Evolutionary conservation across 2,888 invertebrate genomes (phyloP), one percentile per base, ranked within the genome.

Genomic region (Drosophila testacea): DNA sequence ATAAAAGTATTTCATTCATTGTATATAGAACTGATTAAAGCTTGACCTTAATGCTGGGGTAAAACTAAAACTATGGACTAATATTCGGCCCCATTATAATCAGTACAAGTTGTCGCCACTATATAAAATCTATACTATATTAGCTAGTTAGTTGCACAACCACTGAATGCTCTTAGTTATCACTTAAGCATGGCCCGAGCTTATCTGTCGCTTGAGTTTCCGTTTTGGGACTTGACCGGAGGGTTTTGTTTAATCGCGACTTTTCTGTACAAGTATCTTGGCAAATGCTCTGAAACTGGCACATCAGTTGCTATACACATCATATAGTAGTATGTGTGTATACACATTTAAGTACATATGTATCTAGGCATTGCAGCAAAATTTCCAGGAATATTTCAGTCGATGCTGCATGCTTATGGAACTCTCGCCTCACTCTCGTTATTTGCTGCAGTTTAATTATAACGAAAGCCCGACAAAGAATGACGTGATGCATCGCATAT

Each of bases 381-480:
- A 55, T 86, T 86, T 83, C 86, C 86, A 74, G 83, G 86, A 83
- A 83, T 69, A 72, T 62, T 63, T 69, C 50, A 64, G 42, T 52
- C 67, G 76, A 83, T 83, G 82, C 83, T 81, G 77, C 50, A 39
- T 48, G 56, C 42, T 42, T 62, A 48, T 42, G 54, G n/a, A 28
- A n/a, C 54, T 36, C 22, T 22, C 32, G n/a, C 30, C 13, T 11
- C 48, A 54, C 13, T 42, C 56, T 11, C 34, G 52, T 22, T 30
- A 63, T 61, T 69, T 42, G 57, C 62, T 75, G 76, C 84, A 82
- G 79, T 84, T 87, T 77, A 81, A 87, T 81, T 87, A 83, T 81
- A 87, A 72, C 73, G 61, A 75, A 69, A 66, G 60, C 30, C 68
- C 73, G 79, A 83, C 69, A 61, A 71, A 78, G 87, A 78, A 80